Base-by-base conservation (phyloP, 2,797 vertebrate genomes). In the Alfaro cultratus region DNA sequence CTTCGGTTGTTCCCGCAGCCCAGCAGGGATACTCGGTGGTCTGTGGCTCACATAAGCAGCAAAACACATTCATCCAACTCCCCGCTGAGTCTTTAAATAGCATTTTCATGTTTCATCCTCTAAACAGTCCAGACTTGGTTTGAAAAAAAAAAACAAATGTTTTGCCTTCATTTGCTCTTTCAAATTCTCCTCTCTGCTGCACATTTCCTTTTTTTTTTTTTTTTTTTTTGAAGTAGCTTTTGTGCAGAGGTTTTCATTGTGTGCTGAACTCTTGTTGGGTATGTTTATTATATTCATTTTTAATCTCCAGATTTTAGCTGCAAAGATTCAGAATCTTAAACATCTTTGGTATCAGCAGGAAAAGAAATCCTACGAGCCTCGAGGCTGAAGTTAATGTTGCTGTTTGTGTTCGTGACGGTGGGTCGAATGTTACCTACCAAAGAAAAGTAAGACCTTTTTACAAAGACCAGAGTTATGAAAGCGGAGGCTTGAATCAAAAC, bases 241-340 rank as follows among this genome's bases (percentile, higher is more conserved):
- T 84, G 60, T 41, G 4, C 34, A 13, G 51, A 73, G 5, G 46
- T 3, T 1, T 62, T 80, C 10, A 49, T 39, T n/a, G 75, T 81
- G 23, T 47, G 70, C 41, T 51, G 79, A 81, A 86, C 75, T 73
- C 77, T 15, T 68, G 55, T 46, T 62, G 43, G 41, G 47, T 18
- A 62, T 82, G 74, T 88, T 85, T 77, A 67, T 86, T 81, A 74
- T 79, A 80, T 84, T 83, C 49, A 76, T 89, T 85, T 90, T 79
- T 87, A 75, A 84, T 87, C 55, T 76, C 41, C 31, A 26, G 26
- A 71, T 77, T 53, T 23, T 80, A 18, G 10, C 31, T 34, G 73
- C 78, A 77, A 85, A 77, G 9, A 75, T 21, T 77, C 70, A 41
- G 29, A 77, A 74, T 80, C 78, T 76, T 29, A n/a, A 34, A 49